phyloP scores from a whole-genome alignment of 2,797 vertebrate species.

The Ceyx erithaca region DNA sequence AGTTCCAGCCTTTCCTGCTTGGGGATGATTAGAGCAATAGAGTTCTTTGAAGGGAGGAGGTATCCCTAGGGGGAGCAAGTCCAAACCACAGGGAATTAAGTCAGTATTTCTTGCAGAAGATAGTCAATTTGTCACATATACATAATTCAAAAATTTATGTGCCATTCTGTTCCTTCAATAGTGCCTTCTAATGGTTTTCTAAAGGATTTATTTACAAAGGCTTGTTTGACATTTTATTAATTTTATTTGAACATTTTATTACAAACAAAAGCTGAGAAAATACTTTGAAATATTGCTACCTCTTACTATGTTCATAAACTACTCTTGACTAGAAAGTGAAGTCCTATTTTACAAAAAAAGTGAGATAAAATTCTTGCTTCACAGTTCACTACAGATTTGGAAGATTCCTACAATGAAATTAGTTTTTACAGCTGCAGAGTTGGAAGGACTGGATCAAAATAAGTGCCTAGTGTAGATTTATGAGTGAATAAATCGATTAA shows the following conservation, averaged over 20 bases:
- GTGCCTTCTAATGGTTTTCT: background rate
- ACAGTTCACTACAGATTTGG: background rate
- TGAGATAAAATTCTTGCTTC: background rate
- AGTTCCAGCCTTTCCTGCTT: background rate
- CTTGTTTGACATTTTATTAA: slow-evolving; percentile 4
- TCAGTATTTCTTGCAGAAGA: background rate
- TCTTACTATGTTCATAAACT: background rate
- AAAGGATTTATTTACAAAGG: slow-evolving; percentile 17
- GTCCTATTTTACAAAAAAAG: background rate
- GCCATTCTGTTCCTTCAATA: background rate
- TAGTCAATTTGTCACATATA: background rate
- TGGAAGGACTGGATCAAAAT: background rate
- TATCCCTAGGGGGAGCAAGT: background rate
- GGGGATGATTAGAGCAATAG: background rate
- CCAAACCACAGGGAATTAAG: background rate
- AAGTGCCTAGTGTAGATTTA: background rate
- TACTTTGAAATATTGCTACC: background rate
- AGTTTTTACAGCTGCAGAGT: background rate
- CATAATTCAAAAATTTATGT: background rate
- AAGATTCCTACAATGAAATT: background rate
- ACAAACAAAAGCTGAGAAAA: slow-evolving; percentile 11
- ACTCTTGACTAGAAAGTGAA: background rate
- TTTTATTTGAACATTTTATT: slow-evolving; percentile 43
- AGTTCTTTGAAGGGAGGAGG: background rate
- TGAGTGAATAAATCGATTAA: background rate